Conservation (phyloP, 2,888 invertebrate species). For the Aleiodes alternator region DNA sequence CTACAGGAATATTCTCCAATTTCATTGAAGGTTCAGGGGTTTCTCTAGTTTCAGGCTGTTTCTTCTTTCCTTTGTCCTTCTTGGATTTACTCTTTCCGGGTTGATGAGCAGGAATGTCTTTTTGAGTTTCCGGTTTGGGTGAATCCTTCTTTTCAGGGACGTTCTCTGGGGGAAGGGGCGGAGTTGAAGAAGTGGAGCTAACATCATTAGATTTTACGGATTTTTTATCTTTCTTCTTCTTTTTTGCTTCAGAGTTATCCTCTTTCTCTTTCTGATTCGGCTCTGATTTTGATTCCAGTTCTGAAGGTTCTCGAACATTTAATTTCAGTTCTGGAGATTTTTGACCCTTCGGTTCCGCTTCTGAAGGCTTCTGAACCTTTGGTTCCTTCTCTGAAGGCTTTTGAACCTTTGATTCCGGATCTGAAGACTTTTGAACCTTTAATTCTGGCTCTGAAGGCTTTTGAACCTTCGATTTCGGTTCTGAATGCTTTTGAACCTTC, state of each 20-base stretch:
- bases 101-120: slow-evolving; percentile 40
- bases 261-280: slow-evolving; percentile 42
- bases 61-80: slow-evolving; percentile 21
- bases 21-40: too few species aligned
- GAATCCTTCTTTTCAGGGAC: slow-evolving; percentile 39
- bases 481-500: too few species aligned
- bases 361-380: background rate
- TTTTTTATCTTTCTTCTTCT: slow-evolving; percentile 28
- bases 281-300: slow-evolving; percentile 43
- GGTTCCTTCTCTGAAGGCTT: background rate
- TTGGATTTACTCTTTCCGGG: slow-evolving; percentile 8
- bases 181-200: slow-evolving; percentile 42
- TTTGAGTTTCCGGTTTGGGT: slow-evolving; percentile 14
- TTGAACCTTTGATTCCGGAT: slow-evolving; percentile 3
- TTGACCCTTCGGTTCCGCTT: background rate
- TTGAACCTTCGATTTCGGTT: too few species aligned
- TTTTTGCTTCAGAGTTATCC: slow-evolving; percentile 47
- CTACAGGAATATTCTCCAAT: too few species aligned
- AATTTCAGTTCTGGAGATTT: background rate
- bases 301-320: background rate
- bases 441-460: too few species aligned
- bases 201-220: background rate
- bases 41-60: background rate
- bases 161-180: background rate
- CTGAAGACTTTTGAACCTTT: too few species aligned